Base-by-base conservation (phyloP, 2,888 invertebrate species). In the Miltochrista miniata region DNA sequence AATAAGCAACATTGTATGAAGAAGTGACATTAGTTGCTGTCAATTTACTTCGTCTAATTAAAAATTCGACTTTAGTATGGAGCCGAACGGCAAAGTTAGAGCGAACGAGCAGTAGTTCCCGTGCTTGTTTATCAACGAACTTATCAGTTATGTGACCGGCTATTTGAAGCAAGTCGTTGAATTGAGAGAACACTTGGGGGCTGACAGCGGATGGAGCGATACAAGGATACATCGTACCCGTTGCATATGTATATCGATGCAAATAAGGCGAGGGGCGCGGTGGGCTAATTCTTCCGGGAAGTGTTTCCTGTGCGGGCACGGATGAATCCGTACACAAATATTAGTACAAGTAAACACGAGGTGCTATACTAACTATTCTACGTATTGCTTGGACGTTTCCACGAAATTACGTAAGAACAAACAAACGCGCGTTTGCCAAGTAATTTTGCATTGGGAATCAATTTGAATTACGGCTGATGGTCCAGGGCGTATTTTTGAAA, bases 201-300 rank as follows among this genome's bases (percentile, higher is more conserved):
- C 48, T 45, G 33, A 33, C 40, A 67, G 54, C 56, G 63, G 55
- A 67, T 55, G 51, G 54, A 56, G 31, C 44, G 51, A 52, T 41
- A 47, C 54, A 61, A 50, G 40, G 51, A 52, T 41, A 47, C 54
- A 61, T 48, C 48, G 48, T 54, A 62, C 59, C 61, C 57, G 71
- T 64, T 76, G 74, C 73, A 75, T 76, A 73, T 73, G 69, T 74
- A 75, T 76, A 70, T 68, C 56, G 76, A 84, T 83, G 82, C 86
- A 83, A 87, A 85, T 80, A 82, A 74, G 76, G 74, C 72, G 70
- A 68, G 76, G 76, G 69, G 65, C 71, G 73, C 74, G 78, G 69
- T 70, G 74, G 76, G 76, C 74, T 86, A 83, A 86, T 85, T 89
- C 89, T 90, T 90, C 90, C 90, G 89, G 90, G 90, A 90, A 83